phyloP scores from a whole-genome alignment of 2,797 vertebrate species.

The Microhierax caerulescens region DNA sequence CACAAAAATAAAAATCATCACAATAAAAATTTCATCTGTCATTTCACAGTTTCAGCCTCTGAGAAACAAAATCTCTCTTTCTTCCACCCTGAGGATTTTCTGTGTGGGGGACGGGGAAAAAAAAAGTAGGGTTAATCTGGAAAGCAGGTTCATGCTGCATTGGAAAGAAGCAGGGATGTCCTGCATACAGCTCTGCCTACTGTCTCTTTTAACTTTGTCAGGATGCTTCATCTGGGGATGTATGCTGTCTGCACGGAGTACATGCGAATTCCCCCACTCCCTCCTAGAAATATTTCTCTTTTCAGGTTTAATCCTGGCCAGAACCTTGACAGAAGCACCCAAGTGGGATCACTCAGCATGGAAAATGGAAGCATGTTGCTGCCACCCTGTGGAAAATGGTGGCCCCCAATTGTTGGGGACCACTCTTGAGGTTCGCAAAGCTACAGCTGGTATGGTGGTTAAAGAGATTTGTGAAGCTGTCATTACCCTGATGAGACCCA shows the following conservation, averaged over 20 bases:
- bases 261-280: neutral
- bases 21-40: slow-evolving; percentile 53
- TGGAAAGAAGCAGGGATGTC: neutral
- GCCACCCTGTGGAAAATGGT: slow-evolving; percentile 51
- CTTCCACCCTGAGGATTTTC: neutral
- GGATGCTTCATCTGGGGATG: neutral
- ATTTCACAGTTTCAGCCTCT: neutral
- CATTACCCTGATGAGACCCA: neutral
- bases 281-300: neutral
- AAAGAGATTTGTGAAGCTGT: neutral
- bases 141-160: neutral
- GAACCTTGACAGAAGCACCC: neutral
- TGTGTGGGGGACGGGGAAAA: neutral
- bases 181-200: neutral
- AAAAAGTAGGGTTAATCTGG: neutral
- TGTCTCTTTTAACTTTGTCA: neutral
- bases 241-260: neutral
- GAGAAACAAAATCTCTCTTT: neutral
- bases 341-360: neutral
- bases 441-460: neutral
- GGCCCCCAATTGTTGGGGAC: neutral
- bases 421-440: neutral
- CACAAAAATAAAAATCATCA: slow-evolving; percentile 34
- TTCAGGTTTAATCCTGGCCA: neutral
- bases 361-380: slow-evolving; percentile 13